A percentile compares a stretch with the other conserved stretches of the same genome.
Evolutionary conservation across 2,113 vertebrate genomes (phyloP).

Genomic region (Dipodomys merriami): DNA sequence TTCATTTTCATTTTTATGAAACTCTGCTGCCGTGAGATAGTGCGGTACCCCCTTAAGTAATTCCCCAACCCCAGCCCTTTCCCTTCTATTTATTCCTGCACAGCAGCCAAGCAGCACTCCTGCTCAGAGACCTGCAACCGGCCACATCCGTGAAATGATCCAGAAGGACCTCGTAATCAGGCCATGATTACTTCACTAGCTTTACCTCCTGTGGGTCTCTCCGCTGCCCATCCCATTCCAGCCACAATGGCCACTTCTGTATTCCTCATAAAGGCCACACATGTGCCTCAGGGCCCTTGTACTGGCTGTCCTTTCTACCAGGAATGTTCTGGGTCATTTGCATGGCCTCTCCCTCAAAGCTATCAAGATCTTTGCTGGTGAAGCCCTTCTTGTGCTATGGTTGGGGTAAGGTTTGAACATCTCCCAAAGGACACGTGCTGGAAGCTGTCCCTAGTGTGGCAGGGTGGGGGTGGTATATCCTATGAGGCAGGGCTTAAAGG

Average conservation of each 20-base stretch:
- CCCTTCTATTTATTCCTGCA: not conserved
- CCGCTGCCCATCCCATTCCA: not conserved
- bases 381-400: not conserved
- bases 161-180: not conserved
- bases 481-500: not conserved
- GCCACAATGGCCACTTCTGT: not conserved
- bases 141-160: not conserved
- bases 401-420: not conserved
- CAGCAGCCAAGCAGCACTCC: not conserved
- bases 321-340: not conserved
- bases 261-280: not conserved
- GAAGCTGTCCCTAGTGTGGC: too few species aligned
- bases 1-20: constrained; percentile 25
- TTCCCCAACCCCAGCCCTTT: not conserved
- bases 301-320: not conserved
- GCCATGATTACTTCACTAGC: too few species aligned
- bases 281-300: not conserved
- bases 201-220: not conserved
- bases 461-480: not conserved
- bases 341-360: not conserved
- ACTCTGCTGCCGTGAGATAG: not conserved
- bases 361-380: not conserved
- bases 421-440: not conserved
- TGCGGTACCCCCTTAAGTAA: not conserved
- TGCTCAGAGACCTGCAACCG: not conserved